phyloP scores from a whole-genome alignment of 2,113 vertebrate genomes.

The Empidonax alnorum region DNA sequence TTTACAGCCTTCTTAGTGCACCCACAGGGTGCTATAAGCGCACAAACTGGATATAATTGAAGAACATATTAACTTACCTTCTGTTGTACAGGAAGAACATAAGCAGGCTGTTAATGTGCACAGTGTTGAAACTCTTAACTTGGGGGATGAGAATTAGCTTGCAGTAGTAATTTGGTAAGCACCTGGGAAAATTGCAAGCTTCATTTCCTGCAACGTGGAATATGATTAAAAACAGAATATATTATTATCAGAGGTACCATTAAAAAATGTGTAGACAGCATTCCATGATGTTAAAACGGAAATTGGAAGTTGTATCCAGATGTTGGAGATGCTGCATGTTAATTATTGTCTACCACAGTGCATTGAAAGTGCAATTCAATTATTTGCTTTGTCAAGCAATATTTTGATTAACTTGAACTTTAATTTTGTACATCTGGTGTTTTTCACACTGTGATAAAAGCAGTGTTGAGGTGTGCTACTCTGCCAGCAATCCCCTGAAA shows the following conservation, averaged over 20 bases:
- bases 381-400: slow-evolving; percentile 85
- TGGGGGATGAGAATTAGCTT: slow-evolving; percentile 92
- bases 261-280: slow-evolving; percentile 98
- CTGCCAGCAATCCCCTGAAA: slow-evolving; percentile 30
- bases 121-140: slow-evolving; percentile 87
- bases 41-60: slow-evolving; percentile 91
- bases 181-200: slow-evolving; percentile 93
- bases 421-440: slow-evolving; percentile 75
- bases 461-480: not conserved
- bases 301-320: slow-evolving; percentile 93
- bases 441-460: slow-evolving; percentile 70
- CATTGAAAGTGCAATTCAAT: slow-evolving; percentile 83
- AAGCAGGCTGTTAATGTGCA: slow-evolving; percentile 87
- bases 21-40: slow-evolving; percentile 86
- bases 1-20: slow-evolving; percentile 75
- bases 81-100: slow-evolving; percentile 87
- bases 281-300: slow-evolving; percentile 88
- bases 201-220: slow-evolving; percentile 87
- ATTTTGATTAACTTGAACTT: slow-evolving; percentile 82
- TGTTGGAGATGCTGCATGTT: slow-evolving; percentile 87
- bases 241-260: slow-evolving; percentile 97
- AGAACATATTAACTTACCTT: slow-evolving; percentile 92
- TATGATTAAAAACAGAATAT: slow-evolving; percentile 97
- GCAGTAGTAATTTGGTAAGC: slow-evolving; percentile 89
- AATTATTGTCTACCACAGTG: slow-evolving; percentile 89